phyloP scores from a whole-genome alignment of 2,888 invertebrate genomes.

The Macrosoma leucophasiata region DNA sequence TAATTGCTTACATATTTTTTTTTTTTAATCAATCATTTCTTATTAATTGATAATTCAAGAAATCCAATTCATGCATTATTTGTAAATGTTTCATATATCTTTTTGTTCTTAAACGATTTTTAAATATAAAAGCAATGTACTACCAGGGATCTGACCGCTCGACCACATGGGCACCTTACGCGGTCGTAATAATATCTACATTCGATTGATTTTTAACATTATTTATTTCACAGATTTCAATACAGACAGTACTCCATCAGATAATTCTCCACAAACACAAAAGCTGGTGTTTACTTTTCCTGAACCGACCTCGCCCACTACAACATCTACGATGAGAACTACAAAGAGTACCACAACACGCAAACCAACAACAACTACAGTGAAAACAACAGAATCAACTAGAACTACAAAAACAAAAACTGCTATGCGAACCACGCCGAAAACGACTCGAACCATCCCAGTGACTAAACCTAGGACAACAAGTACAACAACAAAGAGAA shows the following conservation, averaged over 20 bases:
- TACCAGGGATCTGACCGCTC: no score
- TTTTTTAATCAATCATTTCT: no score
- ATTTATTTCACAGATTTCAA: slow-evolving; percentile 23
- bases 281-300: slow-evolving; percentile 37
- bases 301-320: slow-evolving; percentile 14
- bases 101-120: no score
- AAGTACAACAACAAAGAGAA: slow-evolving; percentile 24
- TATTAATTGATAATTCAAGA: no score
- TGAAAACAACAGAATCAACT: slow-evolving; percentile 18
- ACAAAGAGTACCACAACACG: slow-evolving; percentile 19
- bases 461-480: slow-evolving; percentile 20
- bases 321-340: slow-evolving; percentile 19
- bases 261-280: slow-evolving; percentile 36
- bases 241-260: slow-evolving; percentile 21
- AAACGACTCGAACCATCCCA: slow-evolving; percentile 25
- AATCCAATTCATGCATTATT: no score
- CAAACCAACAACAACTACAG: slow-evolving; percentile 21
- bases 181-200: no score
- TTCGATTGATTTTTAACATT: neutral
- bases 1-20: no score
- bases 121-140: no score
- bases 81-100: no score
- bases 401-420: slow-evolving; percentile 17
- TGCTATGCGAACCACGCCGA: slow-evolving; percentile 22
- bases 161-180: no score